phyloP scores from a whole-genome alignment of 2,797 vertebrate species.

The Centropyge bicolor region DNA sequence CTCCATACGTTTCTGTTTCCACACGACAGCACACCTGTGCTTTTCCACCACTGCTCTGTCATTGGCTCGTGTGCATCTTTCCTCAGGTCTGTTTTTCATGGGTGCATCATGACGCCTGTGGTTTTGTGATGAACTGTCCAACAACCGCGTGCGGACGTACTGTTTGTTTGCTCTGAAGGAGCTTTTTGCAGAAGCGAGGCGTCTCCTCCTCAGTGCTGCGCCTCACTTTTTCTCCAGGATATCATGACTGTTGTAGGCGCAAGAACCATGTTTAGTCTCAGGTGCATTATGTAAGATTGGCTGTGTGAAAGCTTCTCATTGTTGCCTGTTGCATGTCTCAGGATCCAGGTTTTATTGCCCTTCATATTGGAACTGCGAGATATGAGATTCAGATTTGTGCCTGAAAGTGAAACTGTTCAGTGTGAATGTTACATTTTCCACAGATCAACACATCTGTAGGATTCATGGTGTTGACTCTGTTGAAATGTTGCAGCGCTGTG shows the following conservation, averaged over 20 bases:
- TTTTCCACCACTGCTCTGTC: background rate
- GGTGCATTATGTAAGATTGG: background rate
- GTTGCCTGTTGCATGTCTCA: background rate
- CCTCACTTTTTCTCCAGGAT: background rate
- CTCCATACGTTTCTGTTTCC: background rate
- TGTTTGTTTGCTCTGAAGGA: background rate
- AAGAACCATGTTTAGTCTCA: background rate
- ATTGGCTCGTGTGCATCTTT: background rate
- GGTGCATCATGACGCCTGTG: background rate
- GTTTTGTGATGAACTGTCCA: background rate
- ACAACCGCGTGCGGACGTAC: background rate
- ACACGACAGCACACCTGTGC: background rate
- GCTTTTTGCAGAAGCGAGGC: background rate
- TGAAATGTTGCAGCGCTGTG: slow-evolving; percentile 2
- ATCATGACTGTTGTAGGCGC: background rate
- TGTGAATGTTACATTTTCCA: background rate
- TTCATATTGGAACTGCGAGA: background rate
- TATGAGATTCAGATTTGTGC: background rate
- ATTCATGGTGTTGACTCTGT: slow-evolving; percentile 28
- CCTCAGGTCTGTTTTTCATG: too few species aligned
- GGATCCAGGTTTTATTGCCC: background rate
- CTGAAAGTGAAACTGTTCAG: background rate
- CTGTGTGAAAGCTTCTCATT: background rate
- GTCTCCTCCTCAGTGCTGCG: background rate
- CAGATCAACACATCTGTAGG: slow-evolving; percentile 31